Percentiles rank a stretch among this genome's conserved stretches.
phyloP scores from a whole-genome alignment of 2,888 invertebrate species.

The Bimastos eiseni region DNA sequence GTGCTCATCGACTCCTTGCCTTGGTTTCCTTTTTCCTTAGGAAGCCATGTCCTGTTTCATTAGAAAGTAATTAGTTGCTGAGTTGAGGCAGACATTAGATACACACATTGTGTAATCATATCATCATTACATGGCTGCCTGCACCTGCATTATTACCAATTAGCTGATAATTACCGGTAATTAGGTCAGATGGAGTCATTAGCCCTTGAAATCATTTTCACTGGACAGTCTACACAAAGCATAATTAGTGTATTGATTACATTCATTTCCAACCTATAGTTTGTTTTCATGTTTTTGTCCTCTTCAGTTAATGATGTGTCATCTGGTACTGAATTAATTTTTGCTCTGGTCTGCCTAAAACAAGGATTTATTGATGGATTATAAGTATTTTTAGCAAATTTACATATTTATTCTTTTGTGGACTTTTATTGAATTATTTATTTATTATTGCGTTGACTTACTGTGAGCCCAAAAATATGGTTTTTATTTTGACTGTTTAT shows the following conservation, averaged over 20 bases:
- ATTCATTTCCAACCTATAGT: too few relatives aligned
- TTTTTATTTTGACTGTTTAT: not conserved
- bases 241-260: too few relatives aligned
- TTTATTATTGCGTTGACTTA: not conserved
- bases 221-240: too few relatives aligned
- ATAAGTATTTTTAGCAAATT: not conserved
- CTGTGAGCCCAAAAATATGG: not conserved
- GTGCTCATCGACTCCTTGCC: not conserved
- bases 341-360: not conserved
- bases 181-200: not conserved
- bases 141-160: not conserved
- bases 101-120: not conserved
- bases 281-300: too few relatives aligned
- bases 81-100: not conserved
- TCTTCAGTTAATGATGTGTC: not conserved
- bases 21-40: not conserved
- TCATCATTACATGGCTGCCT: not conserved
- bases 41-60: not conserved
- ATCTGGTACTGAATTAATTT: not conserved
- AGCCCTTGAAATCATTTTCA: not conserved
- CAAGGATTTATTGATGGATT: not conserved
- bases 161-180: conserved; percentile 4
- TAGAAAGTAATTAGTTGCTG: not conserved
- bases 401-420: not conserved
- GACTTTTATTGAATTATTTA: conserved; percentile 3